These are phyloP conservation scores for Sisor rabdophorus DNA, from an alignment of 2,113 vertebrate species.

Conservation along the genomic window DNA sequence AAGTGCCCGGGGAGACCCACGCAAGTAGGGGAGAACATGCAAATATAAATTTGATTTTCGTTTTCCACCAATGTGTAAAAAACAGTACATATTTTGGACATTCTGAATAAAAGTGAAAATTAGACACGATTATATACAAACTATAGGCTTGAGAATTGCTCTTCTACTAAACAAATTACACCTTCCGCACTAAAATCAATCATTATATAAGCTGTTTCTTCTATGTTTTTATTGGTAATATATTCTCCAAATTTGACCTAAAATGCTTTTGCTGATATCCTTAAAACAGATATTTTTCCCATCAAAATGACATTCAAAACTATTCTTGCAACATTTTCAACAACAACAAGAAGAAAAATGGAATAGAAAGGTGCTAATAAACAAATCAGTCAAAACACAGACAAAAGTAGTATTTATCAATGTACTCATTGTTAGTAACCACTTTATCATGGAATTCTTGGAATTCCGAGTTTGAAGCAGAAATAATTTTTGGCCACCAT, in stretches of 20 bases:
- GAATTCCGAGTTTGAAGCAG: background rate
- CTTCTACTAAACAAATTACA: background rate
- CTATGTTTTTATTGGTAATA: too few relatives aligned
- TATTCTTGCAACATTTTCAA: too few relatives aligned
- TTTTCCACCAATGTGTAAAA: too few relatives aligned
- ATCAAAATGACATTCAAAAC: background rate
- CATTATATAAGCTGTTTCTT: too few relatives aligned
- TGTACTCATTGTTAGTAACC: background rate
- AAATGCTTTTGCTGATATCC: background rate
- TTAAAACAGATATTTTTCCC: background rate
- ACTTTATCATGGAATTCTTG: background rate
- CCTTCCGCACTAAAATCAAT: too few relatives aligned
- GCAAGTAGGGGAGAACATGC: too few relatives aligned
- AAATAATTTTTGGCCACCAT: background rate
- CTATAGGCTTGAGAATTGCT: background rate
- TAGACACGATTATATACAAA: too few relatives aligned
- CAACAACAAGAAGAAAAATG: background rate
- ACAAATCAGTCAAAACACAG: background rate
- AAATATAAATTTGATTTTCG: too few relatives aligned
- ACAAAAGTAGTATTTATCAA: background rate
- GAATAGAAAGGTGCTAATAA: background rate
- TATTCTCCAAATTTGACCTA: too few relatives aligned
- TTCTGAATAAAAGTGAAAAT: background rate
- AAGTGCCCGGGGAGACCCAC: too few relatives aligned
- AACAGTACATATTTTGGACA: too few relatives aligned